Evolutionary conservation across 2,888 invertebrate genomes (phyloP), one percentile per base, ranked within the genome.

Genomic region (Nomada fucata): DNA sequence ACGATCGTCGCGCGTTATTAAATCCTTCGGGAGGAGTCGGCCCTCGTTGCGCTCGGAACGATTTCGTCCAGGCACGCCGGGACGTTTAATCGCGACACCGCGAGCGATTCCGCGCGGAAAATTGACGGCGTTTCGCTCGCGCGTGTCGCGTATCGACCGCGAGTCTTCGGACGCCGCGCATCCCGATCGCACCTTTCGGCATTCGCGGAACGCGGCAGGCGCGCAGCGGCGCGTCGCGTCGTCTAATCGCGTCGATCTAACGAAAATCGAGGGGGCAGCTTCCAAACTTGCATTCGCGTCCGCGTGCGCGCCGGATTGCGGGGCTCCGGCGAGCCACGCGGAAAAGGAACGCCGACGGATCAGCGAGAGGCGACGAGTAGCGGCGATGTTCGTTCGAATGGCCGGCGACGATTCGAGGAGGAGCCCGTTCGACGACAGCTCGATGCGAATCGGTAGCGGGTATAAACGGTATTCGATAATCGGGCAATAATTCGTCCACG

Each of bases 1-100:
- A 75, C 70, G 63, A 74, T 79, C 70, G 26, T 76, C 52, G 36
- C 42, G 68, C 64, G 79, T 79, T 82, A 71, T 71, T 75, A 75
- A 82, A 75, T 79, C 36, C 36, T 7, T 36, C 36, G 5, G 36
- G 36, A 7, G 36, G 5, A 36, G 7, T 7, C 36, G 36, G 36
- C 7, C 7, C 36, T 7, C 1, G 0, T 36, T 7, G 53, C 20
- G 5, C n/a, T 2, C 1, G 20, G 53, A 20, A n/a, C 0, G 10
- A 53, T 10, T 10, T 2, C 53, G 53, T 9, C 53, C 10, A 0
- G 1, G 5, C 53, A 9, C 10, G 53, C 53, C 20, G 18, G 9
- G 0, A 53, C 1, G 18, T 20, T 7, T 53, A 13, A n/a, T n/a
- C 53, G 29, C 29, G 29, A 29, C 29, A 29, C 29, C 29, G 29